A percentile compares a stretch with the other conserved stretches of the same genome.
Evolutionary conservation across 2,888 invertebrate genomes (phyloP).

Genomic region (Caenorhabditis imperialis): DNA sequence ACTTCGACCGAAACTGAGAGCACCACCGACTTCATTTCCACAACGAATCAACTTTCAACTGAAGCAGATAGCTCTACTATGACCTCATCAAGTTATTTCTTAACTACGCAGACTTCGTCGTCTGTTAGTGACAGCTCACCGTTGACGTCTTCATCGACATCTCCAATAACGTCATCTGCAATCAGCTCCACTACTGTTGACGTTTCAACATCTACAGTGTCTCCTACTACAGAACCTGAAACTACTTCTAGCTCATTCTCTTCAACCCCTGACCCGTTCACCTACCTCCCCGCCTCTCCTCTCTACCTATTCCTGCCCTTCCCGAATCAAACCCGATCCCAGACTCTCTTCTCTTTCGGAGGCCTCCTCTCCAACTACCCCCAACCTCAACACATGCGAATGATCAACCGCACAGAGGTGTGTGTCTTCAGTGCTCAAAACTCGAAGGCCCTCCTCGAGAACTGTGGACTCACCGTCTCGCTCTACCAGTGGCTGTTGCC

Average conservation of each 20-base stretch:
- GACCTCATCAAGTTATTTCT: too few species aligned
- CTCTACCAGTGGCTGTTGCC: conserved; percentile 14
- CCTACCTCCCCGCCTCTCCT: neutral
- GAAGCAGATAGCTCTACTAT: too few species aligned
- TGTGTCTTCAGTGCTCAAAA: conserved; percentile 7
- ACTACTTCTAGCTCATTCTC: too few species aligned
- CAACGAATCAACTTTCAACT: too few species aligned
- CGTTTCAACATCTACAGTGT: neutral
- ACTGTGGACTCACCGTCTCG: conserved; percentile 2
- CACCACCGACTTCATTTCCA: too few species aligned
- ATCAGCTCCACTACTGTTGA: too few species aligned
- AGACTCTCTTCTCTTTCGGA: conserved; percentile 1
- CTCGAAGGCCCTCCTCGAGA: neutral
- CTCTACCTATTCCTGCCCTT: conserved; percentile 2
- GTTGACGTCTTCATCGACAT: too few species aligned
- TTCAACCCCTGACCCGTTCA: neutral
- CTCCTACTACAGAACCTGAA: neutral
- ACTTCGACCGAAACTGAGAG: neutral
- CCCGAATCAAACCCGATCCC: conserved; percentile 6
- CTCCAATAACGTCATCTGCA: too few species aligned
- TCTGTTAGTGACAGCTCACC: too few species aligned
- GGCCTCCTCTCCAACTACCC: conserved; percentile 10
- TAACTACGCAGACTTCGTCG: too few species aligned
- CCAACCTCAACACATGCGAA: conserved; percentile 5
- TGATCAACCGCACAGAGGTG: conserved; percentile 16